Evolutionary conservation across 1,140 invertebrate species (phyloP).

Genomic region (Ruditapes philippinarum): DNA sequence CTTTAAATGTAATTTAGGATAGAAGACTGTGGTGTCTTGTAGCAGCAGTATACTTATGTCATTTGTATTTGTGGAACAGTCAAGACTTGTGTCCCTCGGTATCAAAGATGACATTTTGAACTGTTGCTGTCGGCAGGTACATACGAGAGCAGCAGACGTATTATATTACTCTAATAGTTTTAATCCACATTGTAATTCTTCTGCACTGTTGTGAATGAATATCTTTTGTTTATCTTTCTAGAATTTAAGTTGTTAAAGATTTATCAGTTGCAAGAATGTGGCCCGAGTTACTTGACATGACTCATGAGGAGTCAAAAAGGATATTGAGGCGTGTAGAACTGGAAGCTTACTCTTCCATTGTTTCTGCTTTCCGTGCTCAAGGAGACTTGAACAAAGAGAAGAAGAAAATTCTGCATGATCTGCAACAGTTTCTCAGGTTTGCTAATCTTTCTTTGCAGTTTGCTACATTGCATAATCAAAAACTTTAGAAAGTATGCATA

Average conservation of each 20-base stretch:
- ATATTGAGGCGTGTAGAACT: constrained; percentile 95
- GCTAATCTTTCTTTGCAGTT: too few relatives aligned
- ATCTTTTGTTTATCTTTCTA: not conserved
- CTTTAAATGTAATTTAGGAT: too few relatives aligned
- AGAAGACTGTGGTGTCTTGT: too few relatives aligned
- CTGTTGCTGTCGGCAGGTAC: too few relatives aligned
- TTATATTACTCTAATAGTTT: not conserved
- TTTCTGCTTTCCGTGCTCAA: constrained; percentile 96
- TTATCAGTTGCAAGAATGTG: constrained; percentile 89
- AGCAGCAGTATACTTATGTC: too few relatives aligned
- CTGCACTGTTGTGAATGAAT: not conserved
- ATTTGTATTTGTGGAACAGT: too few relatives aligned
- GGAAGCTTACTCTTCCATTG: constrained; percentile 95
- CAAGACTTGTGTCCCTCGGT: too few relatives aligned
- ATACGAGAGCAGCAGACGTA: not conserved
- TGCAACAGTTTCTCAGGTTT: constrained; percentile 91
- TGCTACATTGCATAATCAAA: too few relatives aligned
- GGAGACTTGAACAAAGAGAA: constrained; percentile 94
- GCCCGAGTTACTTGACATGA: constrained; percentile 92
- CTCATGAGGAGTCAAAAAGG: constrained; percentile 94
- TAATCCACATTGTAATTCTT: not conserved
- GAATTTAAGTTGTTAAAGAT: not conserved
- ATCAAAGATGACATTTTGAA: too few relatives aligned
- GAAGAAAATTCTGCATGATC: constrained; percentile 93
- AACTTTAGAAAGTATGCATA: too few relatives aligned